phyloP scores from a whole-genome alignment of 1,140 invertebrate species.

The roundworm (Caenorhabditis elegans) region WBcel235 BX284605.5:1780001-1780500 shows the following conservation, averaged over 20 bases:
- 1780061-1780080: constrained; percentile 57
- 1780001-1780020: constrained; percentile 58
- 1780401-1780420: constrained; percentile 29
- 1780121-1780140: background rate
- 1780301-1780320: too few species aligned
- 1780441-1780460: background rate
- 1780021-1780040: constrained; percentile 57
- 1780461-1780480: too few species aligned
- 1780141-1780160: too few species aligned
- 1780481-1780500: background rate
- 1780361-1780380: constrained; percentile 24
- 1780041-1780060: constrained; percentile 55
- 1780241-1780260: too few species aligned
- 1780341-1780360: background rate
- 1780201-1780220: too few species aligned
- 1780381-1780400: background rate
- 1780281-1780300: too few species aligned
- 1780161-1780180: too few species aligned
- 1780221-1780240: too few species aligned
- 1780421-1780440: background rate
- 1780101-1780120: background rate
- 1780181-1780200: too few species aligned
- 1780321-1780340: constrained; percentile 1
- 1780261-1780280: too few species aligned
- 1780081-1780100: constrained; percentile 55